Base-by-base conservation (phyloP, 2,113 vertebrate genomes). In the Osmerus mordax region DNA sequence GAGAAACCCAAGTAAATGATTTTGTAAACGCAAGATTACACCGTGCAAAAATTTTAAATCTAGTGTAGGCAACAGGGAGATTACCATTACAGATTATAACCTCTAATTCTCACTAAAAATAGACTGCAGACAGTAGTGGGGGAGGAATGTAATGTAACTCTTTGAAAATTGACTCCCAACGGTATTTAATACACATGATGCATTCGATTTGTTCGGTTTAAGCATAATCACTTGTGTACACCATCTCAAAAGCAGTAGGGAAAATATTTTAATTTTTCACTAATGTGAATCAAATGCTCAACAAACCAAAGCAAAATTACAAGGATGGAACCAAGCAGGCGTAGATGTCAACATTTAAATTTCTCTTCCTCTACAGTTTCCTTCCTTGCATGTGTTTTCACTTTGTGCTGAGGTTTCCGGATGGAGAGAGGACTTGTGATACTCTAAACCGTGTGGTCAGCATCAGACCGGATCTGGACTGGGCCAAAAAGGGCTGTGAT, bases 21-120 rank as follows among this genome's bases (percentile, higher is more conserved):
- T 84, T 87, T 89, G 90, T 91, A 93, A 92, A 88, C 69, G 88
- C 47, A 18, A 89, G 90, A 92, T 92, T 91, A 91, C 86, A 80
- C 80, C 78, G 75, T 72, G 81, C 83, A 83, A 77, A 87, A 89
- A 89, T 89, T 89, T 84, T 79, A 89, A 90, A 91, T 90, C 88
- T 87, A 82, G 72, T 76, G 66, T 36, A 84, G 83, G 89, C 81
- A 81, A 81, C 77, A 61, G 76, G 76, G 79, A 75, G 85, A 87
- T 91, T 88, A 90, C 84, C 72, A 81, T 71, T 68, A 74, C 77
- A 88, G 88, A 91, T 90, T 89, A 87, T 78, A 84, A 76, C 79
- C 72, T 72, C 71, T 84, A 89, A 93, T 89, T 87, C 89, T 78
- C 71, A 55, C 74, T 59, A 67, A 74, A 80, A 87, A 78, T 56